Evolutionary conservation across 2,888 invertebrate genomes (phyloP).

Genomic region (Trichacis sp.): DNA sequence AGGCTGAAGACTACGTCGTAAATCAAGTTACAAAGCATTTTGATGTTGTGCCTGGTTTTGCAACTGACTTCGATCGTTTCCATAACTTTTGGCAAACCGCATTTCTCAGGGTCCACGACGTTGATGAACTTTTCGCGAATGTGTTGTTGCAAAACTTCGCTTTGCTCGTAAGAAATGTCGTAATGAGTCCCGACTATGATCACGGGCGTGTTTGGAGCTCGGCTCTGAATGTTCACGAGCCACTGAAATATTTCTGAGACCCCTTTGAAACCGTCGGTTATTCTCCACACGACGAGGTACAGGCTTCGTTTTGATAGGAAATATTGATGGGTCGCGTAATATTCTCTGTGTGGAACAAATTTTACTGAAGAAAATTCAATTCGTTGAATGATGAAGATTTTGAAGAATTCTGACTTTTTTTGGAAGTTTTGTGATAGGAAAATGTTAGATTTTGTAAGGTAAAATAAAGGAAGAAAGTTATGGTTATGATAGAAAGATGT

Average conservation of each 20-base stretch:
- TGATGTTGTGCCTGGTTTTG: slow-evolving; percentile 89
- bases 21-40: slow-evolving; percentile 88
- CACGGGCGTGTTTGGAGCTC: slow-evolving; percentile 96
- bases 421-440: too few relatives aligned
- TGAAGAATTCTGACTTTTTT: too few relatives aligned
- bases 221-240: slow-evolving; percentile 94
- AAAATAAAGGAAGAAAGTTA: too few relatives aligned
- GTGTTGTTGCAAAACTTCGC: slow-evolving; percentile 88
- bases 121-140: slow-evolving; percentile 91
- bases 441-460: too few relatives aligned
- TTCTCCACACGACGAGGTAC: slow-evolving; percentile 95
- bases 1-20: slow-evolving; percentile 95
- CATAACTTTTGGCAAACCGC: slow-evolving; percentile 92
- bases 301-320: slow-evolving; percentile 95
- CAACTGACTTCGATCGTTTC: slow-evolving; percentile 93
- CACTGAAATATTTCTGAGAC: slow-evolving; percentile 92
- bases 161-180: slow-evolving; percentile 82
- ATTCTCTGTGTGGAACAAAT: slow-evolving; percentile 75
- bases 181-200: slow-evolving; percentile 97
- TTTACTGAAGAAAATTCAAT: too few relatives aligned
- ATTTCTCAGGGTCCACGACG: slow-evolving; percentile 95
- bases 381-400: too few relatives aligned
- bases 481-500: too few relatives aligned
- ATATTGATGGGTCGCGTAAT: slow-evolving; percentile 98
- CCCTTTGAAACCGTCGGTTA: slow-evolving; percentile 89